Evolutionary conservation across 2,888 invertebrate species (phyloP).

Genomic region (Lapara coniferarum): DNA sequence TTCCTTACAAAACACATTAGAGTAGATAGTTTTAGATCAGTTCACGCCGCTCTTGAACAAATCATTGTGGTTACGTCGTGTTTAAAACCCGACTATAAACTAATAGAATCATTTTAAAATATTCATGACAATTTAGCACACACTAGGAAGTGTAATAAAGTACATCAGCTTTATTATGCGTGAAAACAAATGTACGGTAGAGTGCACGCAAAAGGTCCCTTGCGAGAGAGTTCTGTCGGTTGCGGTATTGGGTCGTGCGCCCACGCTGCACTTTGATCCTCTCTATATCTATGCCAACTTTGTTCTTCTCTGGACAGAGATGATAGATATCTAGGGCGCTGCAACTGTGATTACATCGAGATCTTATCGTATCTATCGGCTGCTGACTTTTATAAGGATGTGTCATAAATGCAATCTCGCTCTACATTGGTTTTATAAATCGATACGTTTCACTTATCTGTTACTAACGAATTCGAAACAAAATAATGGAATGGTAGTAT

Average conservation of each 20-base stretch:
- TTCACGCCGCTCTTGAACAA: conserved; percentile 1
- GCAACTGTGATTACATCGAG: conserved; percentile 59
- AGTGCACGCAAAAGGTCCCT: conserved; percentile 67
- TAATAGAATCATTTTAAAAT: conserved; percentile 28
- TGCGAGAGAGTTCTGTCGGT: conserved; percentile 64
- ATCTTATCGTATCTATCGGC: conserved; percentile 52
- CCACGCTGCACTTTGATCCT: conserved; percentile 81
- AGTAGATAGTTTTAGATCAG: conserved; percentile 28
- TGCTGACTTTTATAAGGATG: conserved; percentile 36
- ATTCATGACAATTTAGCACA: conserved; percentile 29
- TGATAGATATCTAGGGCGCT: conserved; percentile 69
- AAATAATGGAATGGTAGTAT: not conserved
- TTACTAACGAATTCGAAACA: too few relatives aligned
- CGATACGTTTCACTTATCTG: not conserved
- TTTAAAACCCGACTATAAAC: not conserved
- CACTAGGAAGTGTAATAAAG: conserved; percentile 49
- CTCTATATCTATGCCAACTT: conserved; percentile 80
- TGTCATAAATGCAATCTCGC: conserved; percentile 31
- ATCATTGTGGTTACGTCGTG: not conserved
- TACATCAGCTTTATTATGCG: conserved; percentile 53
- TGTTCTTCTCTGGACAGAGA: conserved; percentile 67
- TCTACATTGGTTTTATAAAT: not conserved
- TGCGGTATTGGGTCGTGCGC: conserved; percentile 80
- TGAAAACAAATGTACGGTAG: conserved; percentile 57
- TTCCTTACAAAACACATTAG: conserved; percentile 37